Evolutionary conservation across 2,113 vertebrate species (phyloP), one percentile per base, ranked within the genome.

Genomic region (Andinoacara biseriatus): DNA sequence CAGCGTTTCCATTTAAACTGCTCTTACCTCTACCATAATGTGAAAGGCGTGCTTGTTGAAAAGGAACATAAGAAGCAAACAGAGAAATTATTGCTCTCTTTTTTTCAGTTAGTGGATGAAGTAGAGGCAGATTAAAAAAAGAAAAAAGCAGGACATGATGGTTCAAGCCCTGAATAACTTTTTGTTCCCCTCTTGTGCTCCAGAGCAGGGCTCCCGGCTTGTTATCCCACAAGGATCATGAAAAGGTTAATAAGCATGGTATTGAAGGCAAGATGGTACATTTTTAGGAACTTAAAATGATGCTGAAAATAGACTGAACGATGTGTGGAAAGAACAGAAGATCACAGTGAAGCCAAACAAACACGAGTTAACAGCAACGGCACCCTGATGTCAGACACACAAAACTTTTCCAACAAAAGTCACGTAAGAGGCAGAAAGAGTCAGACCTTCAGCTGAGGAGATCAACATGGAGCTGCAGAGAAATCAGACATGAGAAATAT

Each of bases 1-100:
- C 13, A 85, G 86, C 72, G 92, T 87, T 56, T 90, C 93, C 90
- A 93, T 91, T 92, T 93, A 95, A 97, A 95, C 93, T 94, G 92
- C 95, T 97, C 98, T 99, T 99, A 99, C 98, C 98, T 99, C 98
- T 96, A 99, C 98, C 98, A 98, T 99, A 96, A 99, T 99, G 96
- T 99, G 98, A 99, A 99, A 99, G 97, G 98, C 97, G 92, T 98
- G 98, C 98, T 99, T 97, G 97, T 93, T 95, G 93, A 93, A 90
- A 91, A 94, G 91, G 91, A 94, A 90, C 91, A 93, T 90, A 92
- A 87, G 91, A 95, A 92, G 93, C 92, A 94, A 91, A 95, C 80
- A 95, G 96, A 96, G 93, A 95, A 95, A 96, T 98, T 98, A 98
- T 91, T 96, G 95, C 82, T 78, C 57, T 94, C 95, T 95, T 92